Conservation (phyloP, 1,140 invertebrate species). For the Matsumurasca onukii region DNA sequence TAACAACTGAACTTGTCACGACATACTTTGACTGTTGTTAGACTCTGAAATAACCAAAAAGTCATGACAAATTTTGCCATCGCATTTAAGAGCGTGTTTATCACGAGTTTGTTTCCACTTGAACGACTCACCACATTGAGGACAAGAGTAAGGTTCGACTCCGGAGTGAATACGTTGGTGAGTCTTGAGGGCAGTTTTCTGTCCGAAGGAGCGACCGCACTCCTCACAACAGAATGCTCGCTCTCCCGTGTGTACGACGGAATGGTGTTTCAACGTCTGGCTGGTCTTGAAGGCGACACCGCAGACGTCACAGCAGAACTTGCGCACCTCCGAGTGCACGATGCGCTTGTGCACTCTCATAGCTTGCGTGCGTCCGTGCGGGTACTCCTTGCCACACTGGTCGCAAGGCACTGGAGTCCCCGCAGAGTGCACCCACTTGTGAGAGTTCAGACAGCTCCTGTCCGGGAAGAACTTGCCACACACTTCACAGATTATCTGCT, state of each 20-base stretch:
- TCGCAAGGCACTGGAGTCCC: conserved; percentile 36
- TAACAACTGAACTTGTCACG: too few species aligned
- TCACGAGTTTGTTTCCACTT: conserved; percentile 45
- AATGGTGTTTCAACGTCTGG: conserved; percentile 41
- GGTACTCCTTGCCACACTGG: conserved; percentile 36
- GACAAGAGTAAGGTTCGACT: conserved; percentile 48
- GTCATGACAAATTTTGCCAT: neutral
- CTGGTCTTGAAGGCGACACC: conserved; percentile 30
- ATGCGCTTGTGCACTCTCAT: conserved; percentile 25
- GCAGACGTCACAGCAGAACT: conserved; percentile 32
- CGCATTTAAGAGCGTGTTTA: conserved; percentile 23
- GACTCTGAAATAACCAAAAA: neutral
- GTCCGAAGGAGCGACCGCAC: conserved; percentile 49
- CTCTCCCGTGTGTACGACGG: conserved; percentile 45
- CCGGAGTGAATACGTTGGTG: conserved; percentile 48
- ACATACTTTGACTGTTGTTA: too few species aligned
- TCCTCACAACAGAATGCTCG: conserved; percentile 48
- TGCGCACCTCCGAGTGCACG: conserved; percentile 5
- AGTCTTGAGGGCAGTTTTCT: conserved; percentile 50
- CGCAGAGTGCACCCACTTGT: conserved; percentile 43
- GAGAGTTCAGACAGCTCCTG: conserved; percentile 66
- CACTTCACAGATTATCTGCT: conserved; percentile 33
- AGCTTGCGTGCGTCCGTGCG: neutral
- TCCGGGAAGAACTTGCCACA: conserved; percentile 52
- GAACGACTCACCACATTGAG: conserved; percentile 50